Evolutionary conservation across 1,140 invertebrate species (phyloP), one percentile per base, ranked within the genome.

Genomic region (Achroia grisella): DNA sequence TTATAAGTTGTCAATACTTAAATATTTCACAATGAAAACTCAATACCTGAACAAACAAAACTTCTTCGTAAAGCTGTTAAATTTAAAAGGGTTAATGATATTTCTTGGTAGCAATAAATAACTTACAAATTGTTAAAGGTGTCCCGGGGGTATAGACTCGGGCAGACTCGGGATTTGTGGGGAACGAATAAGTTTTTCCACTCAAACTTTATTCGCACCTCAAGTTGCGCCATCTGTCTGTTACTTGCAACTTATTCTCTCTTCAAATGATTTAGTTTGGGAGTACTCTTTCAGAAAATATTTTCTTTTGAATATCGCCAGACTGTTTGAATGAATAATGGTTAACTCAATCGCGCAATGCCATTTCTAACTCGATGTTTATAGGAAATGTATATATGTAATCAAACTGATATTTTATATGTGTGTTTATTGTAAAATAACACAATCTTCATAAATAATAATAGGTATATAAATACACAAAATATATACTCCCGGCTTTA

Each of bases 151-250:
- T 62, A 71, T 51, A 69, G 70, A 71, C 66, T 62, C 52, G 59
- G 51, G 59, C 65, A 66, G 60, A 55, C 71, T 62, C 64, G 51
- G 66, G 75, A 72, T 79, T 79, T 66, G 67, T 50, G 61, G 59
- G 61, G 42, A 23, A 56, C 56, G 78, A 73, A 76, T 74, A 83
- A 83, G 65, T 84, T 84, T 81, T 84, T 81, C 71, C 71, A 81
- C 80, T 80, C 75, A 77, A 84, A 81, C 74, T 84, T 84, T 84
- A 81, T 84, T 84, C 75, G 76, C 75, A 84, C 77, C 80, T 84
- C 75, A 72, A 78, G 51, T 79, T 70, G 66, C 55, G 62, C 79
- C 74, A 79, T 83, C 75, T 75, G 79, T 80, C 70, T 83, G 73
- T 72, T 76, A 71, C 72, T 77, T 52, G 59, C 68, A 83, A 80